phyloP scores from a whole-genome alignment of 2,888 invertebrate genomes.

The Rhopalosiphum nymphaeae region DNA sequence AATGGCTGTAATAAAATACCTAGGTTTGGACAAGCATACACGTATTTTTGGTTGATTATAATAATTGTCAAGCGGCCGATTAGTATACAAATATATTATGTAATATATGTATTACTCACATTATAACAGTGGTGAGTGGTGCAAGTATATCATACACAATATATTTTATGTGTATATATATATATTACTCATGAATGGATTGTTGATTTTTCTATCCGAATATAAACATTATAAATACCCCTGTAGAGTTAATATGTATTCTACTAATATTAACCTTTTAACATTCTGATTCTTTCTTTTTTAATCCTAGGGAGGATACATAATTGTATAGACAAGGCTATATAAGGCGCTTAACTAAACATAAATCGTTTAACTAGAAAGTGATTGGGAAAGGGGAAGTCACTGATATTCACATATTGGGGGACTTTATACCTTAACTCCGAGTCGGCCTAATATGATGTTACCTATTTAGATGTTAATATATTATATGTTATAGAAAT shows the following conservation, averaged over 20 bases:
- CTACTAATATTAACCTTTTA: neutral
- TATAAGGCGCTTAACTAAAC: neutral
- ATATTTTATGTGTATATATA: no score
- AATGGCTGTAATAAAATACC: neutral
- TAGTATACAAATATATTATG: no score
- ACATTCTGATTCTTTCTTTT: neutral
- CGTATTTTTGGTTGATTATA: neutral
- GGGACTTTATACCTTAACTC: neutral
- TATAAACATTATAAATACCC: neutral
- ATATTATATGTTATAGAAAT: neutral
- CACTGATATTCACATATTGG: neutral
- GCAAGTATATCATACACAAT: no score
- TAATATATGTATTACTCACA: no score
- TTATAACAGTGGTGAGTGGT: no score
- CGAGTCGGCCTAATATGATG: neutral
- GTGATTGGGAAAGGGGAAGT: neutral
- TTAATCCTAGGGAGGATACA: neutral
- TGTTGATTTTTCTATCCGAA: neutral
- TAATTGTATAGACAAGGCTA: neutral
- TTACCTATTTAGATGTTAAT: neutral
- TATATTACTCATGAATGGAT: neutral
- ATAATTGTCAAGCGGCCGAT: no score
- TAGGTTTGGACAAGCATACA: neutral
- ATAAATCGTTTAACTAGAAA: neutral
- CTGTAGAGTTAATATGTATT: neutral